Base-by-base conservation (phyloP, 2,113 vertebrate species). In the Menidia beryllina region DNA sequence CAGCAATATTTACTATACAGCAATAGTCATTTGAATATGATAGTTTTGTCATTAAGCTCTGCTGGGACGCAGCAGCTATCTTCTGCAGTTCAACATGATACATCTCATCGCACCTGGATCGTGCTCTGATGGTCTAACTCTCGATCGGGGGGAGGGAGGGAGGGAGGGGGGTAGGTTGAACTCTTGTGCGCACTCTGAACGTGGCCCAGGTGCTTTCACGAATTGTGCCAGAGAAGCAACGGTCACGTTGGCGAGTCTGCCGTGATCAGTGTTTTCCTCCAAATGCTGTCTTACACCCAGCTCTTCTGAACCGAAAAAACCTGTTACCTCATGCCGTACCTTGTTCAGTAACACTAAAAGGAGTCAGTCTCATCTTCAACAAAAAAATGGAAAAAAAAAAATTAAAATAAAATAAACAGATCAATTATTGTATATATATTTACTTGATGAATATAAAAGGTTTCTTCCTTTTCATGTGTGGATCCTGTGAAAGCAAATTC, bases 1-100 rank as follows among this genome's bases (percentile, higher is more conserved):
- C 87, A 89, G 91, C 90, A 92, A 92, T 92, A 92, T 89, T 88
- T 86, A 80, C 82, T 79, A 89, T 75, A 86, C 87, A 91, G 91
- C 91, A 92, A 92, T 92, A 92, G 85, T 89, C 80, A 81, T 81
- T 75, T 72, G 54, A 82, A 73, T 57, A 69, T 83, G 75, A 74
- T 52, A 69, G 75, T 77, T 80, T 34, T 82, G 69, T 85, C 72
- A 69, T 77, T 67, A 38, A 63, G 83, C 84, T 82, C 69, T 41
- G 66, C 76, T 75, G 82, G 80, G 86, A 86, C 76, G 72, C 61
- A 23, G 81, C 71, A 56, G 71, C 68, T 75, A 65, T 79, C 57
- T 62, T 61, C 74, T 82, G 80, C 57, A 53, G 82, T 61, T 82
- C 69, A 72, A 63, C 73, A 50, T 48, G 72, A 48, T 70, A n/a